Base-by-base conservation (phyloP, 2,888 invertebrate genomes). In the Clistopyga incitator region DNA sequence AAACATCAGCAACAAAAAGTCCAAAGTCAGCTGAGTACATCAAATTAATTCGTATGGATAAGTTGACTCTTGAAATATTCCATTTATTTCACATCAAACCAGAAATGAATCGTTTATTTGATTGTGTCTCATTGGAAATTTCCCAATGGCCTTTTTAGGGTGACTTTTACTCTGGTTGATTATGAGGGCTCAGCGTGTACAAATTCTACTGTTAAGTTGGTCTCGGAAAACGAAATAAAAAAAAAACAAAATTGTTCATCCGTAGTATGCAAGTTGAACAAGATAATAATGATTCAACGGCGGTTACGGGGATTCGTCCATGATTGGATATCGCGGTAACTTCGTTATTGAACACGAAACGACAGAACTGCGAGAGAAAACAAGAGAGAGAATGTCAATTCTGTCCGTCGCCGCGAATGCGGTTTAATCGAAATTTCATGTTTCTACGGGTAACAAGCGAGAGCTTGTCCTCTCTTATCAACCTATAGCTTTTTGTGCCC, bases 371-470 rank as follows among this genome's bases (percentile, higher is more conserved):
- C 50, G 3, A 65, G 68, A 52, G 70, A 70, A 47, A 64, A 72
- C 59, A 23, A 25, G 38, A 56, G 47, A 38, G 71, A 45, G 68
- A 78, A 77, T 82, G 85, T 84, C 84, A 85, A 85, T 85, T 85
- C 84, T 74, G 77, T 78, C 75, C 70, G 77, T 77, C 81, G 75
- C 85, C 74, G 74, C 78, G 80, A 72, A 59, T 80, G 54, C 84
- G 85, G 77, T 85, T 84, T 86, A 85, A 88, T 89, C 87, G 89
- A 87, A 86, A 88, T 86, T 82, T 84, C 85, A 82, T 82, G 87
- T 89, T 87, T 82, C 85, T 85, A 50, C 4, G 61, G 71, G 79
- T 84, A 85, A 86, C 81, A 74, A 70, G 50, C 80, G 72, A 50
- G 34, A 50, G 59, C 67, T 67, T 45, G 67, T n/a, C 42, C 70